Evolutionary conservation across 1,140 invertebrate genomes (phyloP).

Genomic region (Ylistrum balloti): DNA sequence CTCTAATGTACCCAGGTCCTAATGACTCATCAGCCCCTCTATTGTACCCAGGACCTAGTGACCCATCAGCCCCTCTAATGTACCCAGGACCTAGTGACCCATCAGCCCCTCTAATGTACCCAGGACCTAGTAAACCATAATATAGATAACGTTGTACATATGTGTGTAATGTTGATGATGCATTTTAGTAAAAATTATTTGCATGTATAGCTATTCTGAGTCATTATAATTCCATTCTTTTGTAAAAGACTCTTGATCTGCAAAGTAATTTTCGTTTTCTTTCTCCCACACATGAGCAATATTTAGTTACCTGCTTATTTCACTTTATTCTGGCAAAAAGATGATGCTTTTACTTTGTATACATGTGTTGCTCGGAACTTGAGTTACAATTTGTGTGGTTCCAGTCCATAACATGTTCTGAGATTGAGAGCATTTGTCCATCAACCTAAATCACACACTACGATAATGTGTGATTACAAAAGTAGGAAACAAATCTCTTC

Average conservation of each 20-base stretch:
- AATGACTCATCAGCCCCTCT: no score
- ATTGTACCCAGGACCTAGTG: no score
- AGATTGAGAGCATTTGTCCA: not conserved
- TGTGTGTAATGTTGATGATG: no score
- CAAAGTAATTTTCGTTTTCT: no score
- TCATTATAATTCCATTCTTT: not conserved
- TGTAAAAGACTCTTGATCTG: not conserved
- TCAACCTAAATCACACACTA: not conserved
- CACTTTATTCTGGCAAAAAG: not conserved
- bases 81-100: no score
- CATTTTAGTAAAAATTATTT: no score
- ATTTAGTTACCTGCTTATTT: not conserved
- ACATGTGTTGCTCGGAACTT: not conserved
- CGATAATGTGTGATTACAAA: not conserved
- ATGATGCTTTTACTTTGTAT: not conserved
- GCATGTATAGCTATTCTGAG: not conserved
- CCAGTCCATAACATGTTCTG: constrained; percentile 2
- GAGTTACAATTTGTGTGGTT: not conserved
- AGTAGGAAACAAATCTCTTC: not conserved
- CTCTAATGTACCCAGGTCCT: no score
- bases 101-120: no score
- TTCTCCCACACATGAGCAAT: not conserved
- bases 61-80: no score
- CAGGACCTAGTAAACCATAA: no score
- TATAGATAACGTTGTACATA: no score